Evolutionary conservation across 2,113 vertebrate species (phyloP).

Genomic region (Tyrannus savana): DNA sequence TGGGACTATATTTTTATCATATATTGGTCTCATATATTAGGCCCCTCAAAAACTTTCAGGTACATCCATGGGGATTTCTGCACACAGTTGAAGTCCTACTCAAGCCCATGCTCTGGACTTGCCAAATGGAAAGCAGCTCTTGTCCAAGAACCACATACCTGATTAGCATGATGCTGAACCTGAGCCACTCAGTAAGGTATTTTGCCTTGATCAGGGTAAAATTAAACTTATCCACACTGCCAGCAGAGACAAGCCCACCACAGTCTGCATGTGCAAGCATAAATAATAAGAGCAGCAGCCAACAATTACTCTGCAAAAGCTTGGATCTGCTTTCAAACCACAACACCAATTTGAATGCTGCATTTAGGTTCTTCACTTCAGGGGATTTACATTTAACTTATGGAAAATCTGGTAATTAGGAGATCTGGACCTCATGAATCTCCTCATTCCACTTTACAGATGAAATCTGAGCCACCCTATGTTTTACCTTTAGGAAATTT

Average conservation of each 20-base stretch:
- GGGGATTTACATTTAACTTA: background rate
- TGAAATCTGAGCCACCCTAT: background rate
- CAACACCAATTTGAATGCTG: background rate
- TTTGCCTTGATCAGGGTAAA: conserved; percentile 16
- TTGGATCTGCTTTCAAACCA: conserved; percentile 6
- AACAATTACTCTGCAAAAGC: background rate
- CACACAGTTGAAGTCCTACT: background rate
- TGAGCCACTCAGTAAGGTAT: conserved; percentile 1
- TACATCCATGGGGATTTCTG: background rate
- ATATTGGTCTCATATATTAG: background rate
- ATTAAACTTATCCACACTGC: background rate
- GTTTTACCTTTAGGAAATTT: background rate
- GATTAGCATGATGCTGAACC: conserved; percentile 10
- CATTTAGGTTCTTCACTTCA: background rate
- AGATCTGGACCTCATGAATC: background rate
- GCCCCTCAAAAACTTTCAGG: background rate
- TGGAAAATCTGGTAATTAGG: background rate
- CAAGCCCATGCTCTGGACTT: background rate
- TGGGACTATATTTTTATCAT: background rate
- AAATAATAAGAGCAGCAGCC: conserved; percentile 3
- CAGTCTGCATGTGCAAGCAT: background rate
- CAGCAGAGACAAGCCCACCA: conserved; percentile 11
- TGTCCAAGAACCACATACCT: conserved; percentile 12
- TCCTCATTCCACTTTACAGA: background rate
- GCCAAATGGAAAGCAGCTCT: background rate